Evolutionary conservation across 2,113 vertebrate species (phyloP).

Genomic region (Gracilinanus agilis): DNA sequence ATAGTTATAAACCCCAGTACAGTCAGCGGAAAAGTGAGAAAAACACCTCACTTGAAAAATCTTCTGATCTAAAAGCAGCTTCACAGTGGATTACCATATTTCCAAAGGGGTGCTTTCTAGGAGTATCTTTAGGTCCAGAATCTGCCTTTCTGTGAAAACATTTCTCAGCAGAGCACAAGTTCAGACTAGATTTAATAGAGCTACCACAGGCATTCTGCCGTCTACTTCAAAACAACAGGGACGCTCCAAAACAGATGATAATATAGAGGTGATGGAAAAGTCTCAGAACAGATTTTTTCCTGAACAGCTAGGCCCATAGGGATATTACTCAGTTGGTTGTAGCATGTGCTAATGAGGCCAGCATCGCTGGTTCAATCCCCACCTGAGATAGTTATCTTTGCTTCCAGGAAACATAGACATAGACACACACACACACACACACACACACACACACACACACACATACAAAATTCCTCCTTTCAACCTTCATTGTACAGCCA

Average conservation of each 20-base stretch:
- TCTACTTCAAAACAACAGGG: constrained; percentile 18
- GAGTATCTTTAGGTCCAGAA: not conserved
- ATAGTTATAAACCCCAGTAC: not conserved
- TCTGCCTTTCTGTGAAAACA: not conserved
- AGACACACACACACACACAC: not conserved
- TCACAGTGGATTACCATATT: not conserved
- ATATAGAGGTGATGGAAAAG: not conserved
- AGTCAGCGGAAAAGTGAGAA: constrained; percentile 19
- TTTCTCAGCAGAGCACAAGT: not conserved
- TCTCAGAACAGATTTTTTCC: constrained; percentile 36
- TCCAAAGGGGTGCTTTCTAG: not conserved
- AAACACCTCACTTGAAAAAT: not conserved
- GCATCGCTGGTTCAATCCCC: rapidly evolving
- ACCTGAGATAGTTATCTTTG: not conserved
- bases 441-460: not conserved
- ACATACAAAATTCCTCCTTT: not conserved
- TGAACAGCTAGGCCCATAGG: not conserved
- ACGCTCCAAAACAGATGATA: not conserved
- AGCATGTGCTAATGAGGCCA: constrained; percentile 15
- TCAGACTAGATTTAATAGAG: not conserved
- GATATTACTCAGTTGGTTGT: not conserved
- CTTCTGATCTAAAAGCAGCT: not conserved
- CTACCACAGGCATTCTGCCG: not conserved
- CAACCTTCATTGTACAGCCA: not conserved
- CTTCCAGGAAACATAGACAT: not conserved